Base-by-base conservation (phyloP, 2,888 invertebrate species). In the Rhopalosiphum nymphaeae region DNA sequence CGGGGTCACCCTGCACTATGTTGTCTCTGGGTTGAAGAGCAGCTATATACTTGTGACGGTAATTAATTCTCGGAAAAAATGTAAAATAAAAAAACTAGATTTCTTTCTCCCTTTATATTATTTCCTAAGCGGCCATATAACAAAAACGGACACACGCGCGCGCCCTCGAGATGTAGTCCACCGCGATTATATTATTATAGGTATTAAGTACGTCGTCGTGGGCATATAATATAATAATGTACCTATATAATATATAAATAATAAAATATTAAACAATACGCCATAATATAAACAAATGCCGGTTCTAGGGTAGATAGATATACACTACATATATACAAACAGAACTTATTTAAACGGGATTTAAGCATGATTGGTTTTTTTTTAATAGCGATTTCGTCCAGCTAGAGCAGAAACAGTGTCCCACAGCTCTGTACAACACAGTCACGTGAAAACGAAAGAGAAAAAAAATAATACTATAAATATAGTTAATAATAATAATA, bases 31-130 rank as follows among this genome's bases (percentile, higher is more conserved):
- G 56, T 29, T 29, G 46, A 67, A 49, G 36, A 89, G 29, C 26
- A 21, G 4, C 29, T 49, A 29, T 78, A 78, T 91, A 26, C 57
- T 36, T 36, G 44, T 44, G 49, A 87, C 10, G 87, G 67, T 87
- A 67, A 92, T 92, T 92, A 92, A 87, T 92, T 92, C 87, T 87
- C 36, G 26, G 46, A 61, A 86, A 56, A 36, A 87, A 42, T 36
- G 5, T 46, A 44, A 85, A 86, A 91, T 10, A 91, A 61, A 90
- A 46, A 92, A 86, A 92, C 87, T 87, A 29, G 67, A 61, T 87
- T 87, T 67, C 13, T 49, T 67, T 92, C 10, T 78, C 46, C 13
- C 42, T 56, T n/a, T 26, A 88, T 53, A 89, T 26, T 89, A 9
- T 49, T 49, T 13, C 46, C 29, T 46, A 49, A 21, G 29, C 7